Percentiles rank a stretch among this genome's conserved stretches.
These are phyloP conservation scores for Oncorhynchus tshawytscha DNA, from an alignment of 2,113 vertebrate species.

Conservation along the genomic window DNA sequence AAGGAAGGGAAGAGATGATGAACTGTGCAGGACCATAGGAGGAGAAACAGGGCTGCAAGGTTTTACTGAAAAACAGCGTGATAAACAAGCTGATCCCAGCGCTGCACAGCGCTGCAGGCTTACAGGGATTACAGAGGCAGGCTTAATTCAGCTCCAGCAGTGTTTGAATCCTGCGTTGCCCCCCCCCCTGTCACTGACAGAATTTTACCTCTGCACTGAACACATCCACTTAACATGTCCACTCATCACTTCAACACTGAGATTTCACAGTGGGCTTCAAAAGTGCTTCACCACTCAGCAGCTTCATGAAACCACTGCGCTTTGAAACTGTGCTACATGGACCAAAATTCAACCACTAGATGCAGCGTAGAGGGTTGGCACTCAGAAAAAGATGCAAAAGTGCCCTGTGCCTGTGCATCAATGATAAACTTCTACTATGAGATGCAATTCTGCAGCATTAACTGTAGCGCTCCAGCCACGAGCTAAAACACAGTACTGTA, in stretches of 20 bases:
- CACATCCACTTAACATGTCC: too few relatives aligned
- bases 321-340: too few relatives aligned
- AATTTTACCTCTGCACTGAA: too few relatives aligned
- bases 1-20: background rate
- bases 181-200: conserved; percentile 19
- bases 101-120: conserved; percentile 61
- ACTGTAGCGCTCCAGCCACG: background rate
- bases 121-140: conserved; percentile 69
- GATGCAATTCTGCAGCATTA: background rate
- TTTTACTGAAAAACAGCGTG: conserved; percentile 40
- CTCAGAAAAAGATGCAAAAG: too few relatives aligned
- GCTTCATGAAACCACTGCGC: too few relatives aligned
- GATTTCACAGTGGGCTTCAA: background rate
- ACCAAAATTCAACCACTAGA: too few relatives aligned
- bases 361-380: too few relatives aligned
- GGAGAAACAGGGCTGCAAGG: conserved; percentile 43
- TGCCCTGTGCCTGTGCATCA: background rate
- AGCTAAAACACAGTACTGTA: background rate
- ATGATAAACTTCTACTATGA: background rate
- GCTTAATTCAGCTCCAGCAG: conserved; percentile 70
- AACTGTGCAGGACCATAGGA: background rate
- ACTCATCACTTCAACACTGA: background rate
- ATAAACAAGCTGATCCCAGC: conserved; percentile 69
- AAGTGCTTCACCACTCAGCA: too few relatives aligned
- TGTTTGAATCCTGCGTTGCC: conserved; percentile 59